A percentile compares a stretch with the other conserved stretches of the same genome.
Conservation (phyloP, 2,797 vertebrate species). For the Phataginus tricuspis region DNA sequence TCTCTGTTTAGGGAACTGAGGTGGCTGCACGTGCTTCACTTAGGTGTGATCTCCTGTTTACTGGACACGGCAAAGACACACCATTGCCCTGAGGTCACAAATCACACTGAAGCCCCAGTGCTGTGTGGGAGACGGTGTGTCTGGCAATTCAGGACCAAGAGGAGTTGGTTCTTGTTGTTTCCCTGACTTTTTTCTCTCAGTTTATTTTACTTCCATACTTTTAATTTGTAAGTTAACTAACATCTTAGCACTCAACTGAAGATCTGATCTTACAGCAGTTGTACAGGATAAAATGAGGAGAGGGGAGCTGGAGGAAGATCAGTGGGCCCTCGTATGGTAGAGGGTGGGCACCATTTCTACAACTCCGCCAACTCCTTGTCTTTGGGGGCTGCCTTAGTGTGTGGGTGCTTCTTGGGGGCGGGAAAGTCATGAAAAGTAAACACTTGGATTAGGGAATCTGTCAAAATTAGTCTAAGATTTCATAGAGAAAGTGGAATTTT, state of each 20-base stretch:
- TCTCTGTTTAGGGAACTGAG: background rate
- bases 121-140: background rate
- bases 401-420: background rate
- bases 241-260: background rate
- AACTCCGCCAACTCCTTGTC: background rate
- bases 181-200: background rate
- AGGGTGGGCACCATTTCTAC: background rate
- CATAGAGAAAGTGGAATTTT: constrained; percentile 3
- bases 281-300: background rate
- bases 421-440: constrained; percentile 7
- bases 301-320: background rate
- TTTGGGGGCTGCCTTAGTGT: background rate
- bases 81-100: background rate
- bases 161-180: background rate
- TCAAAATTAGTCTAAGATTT: background rate
- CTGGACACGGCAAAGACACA: background rate
- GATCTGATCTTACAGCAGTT: background rate
- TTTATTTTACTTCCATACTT: background rate
- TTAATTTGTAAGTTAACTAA: constrained; percentile 1
- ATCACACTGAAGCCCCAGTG: background rate
- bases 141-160: background rate
- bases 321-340: background rate
- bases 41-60: background rate
- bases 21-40: background rate
- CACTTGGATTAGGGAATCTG: background rate